Evolutionary conservation across 2,113 vertebrate species (phyloP).

Genomic region (Thalassoma bifasciatum): DNA sequence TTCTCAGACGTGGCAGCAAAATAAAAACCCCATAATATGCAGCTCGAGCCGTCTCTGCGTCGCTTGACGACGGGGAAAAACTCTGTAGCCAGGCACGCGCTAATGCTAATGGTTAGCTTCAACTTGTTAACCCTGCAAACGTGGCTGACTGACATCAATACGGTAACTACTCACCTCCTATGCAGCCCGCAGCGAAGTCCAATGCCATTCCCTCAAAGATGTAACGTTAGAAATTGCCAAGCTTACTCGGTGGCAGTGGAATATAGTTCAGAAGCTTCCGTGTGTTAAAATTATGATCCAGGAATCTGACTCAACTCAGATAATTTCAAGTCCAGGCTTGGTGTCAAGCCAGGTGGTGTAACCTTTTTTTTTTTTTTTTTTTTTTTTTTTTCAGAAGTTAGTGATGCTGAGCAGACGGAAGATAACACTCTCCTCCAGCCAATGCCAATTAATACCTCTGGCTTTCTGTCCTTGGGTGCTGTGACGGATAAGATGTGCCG

Average conservation of each 20-base stretch:
- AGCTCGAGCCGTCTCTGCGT: not conserved
- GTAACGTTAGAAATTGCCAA: slow-evolving; percentile 5
- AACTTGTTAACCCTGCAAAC: slow-evolving; percentile 27
- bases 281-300: not conserved
- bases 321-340: slow-evolving; percentile 32
- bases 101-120: slow-evolving; percentile 30
- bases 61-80: slow-evolving; percentile 12
- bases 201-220: slow-evolving; percentile 76
- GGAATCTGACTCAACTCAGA: not conserved
- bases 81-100: not conserved
- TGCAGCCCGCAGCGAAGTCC: slow-evolving; percentile 83
- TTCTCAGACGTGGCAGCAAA: not conserved
- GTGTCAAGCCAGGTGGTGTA: slow-evolving; percentile 37
- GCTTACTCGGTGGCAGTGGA: not conserved
- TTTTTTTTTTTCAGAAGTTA: not conserved
- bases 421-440: not conserved
- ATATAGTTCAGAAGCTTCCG: not conserved
- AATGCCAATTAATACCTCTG: not conserved
- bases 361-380: no score
- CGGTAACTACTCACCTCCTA: slow-evolving; percentile 77
- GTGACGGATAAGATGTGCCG: slow-evolving; percentile 2
- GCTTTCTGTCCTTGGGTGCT: not conserved
- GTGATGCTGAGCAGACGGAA: slow-evolving; percentile 11
- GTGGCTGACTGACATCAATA: slow-evolving; percentile 8
- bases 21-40: not conserved